Evolutionary conservation across 2,888 invertebrate genomes (phyloP).

Genomic region (Pollenia labialis): DNA sequence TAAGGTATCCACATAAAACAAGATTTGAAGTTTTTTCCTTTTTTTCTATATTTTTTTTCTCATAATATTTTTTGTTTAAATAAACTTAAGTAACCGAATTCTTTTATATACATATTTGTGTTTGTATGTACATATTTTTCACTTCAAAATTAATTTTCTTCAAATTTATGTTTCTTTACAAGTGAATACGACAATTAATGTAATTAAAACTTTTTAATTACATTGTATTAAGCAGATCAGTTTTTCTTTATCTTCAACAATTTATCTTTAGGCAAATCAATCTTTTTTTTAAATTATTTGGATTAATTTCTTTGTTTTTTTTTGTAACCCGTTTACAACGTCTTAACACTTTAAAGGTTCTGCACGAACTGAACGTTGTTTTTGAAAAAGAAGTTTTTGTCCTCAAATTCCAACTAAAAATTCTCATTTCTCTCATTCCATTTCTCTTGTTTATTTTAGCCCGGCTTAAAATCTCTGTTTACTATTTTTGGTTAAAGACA

Average conservation of each 20-base stretch:
- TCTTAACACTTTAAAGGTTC: slow-evolving; percentile 67
- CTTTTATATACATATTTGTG: neutral
- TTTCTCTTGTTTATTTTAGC: neutral
- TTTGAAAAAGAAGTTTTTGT: slow-evolving; percentile 22
- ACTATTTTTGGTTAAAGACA: slow-evolving; percentile 32
- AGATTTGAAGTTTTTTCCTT: slow-evolving; percentile 70
- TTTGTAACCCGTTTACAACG: slow-evolving; percentile 27
- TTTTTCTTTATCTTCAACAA: slow-evolving; percentile 28
- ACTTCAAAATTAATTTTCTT: slow-evolving; percentile 15
- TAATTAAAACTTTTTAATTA: slow-evolving; percentile 47
- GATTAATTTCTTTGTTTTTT: neutral
- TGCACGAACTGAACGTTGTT: slow-evolving; percentile 62
- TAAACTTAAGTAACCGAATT: slow-evolving; percentile 29
- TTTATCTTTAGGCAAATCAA: slow-evolving; percentile 19
- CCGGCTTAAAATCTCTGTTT: slow-evolving; percentile 68
- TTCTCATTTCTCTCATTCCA: slow-evolving; percentile 16
- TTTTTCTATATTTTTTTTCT: slow-evolving; percentile 29
- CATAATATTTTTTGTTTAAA: slow-evolving; percentile 6
- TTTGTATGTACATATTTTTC: slow-evolving; percentile 5
- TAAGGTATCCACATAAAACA: slow-evolving; percentile 77
- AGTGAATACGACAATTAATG: slow-evolving; percentile 14
- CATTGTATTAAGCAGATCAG: slow-evolving; percentile 27
- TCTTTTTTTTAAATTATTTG: slow-evolving; percentile 39
- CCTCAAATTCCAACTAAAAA: slow-evolving; percentile 2
- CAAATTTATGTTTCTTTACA: neutral